phyloP scores from a whole-genome alignment of 2,797 vertebrate species.

The Nothura maculosa region DNA sequence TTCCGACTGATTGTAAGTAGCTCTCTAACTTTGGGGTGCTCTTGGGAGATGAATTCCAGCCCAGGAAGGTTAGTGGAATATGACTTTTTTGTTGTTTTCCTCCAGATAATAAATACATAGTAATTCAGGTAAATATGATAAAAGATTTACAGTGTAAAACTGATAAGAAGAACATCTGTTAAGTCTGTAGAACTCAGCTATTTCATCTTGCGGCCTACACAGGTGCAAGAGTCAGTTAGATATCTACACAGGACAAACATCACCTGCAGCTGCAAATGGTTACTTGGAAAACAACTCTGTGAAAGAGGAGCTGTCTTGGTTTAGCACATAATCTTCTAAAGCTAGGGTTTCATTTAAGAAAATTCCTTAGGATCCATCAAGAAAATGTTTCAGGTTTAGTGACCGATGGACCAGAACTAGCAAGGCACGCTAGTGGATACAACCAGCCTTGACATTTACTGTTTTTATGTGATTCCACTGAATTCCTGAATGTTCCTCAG shows the following conservation, averaged over 20 bases:
- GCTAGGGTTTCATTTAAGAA: background rate
- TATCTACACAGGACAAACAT: background rate
- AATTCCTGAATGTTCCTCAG: background rate
- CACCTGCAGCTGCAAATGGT: background rate
- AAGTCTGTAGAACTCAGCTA: background rate
- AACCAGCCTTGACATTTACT: background rate
- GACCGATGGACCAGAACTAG: background rate
- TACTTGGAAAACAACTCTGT: background rate
- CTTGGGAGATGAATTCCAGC: background rate
- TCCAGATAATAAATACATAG: background rate
- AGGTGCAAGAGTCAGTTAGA: constrained; percentile 17
- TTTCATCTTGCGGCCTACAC: background rate
- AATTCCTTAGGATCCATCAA: background rate
- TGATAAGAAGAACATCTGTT: background rate
- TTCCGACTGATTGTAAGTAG: background rate
- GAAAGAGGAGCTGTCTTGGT: background rate
- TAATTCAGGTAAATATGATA: background rate
- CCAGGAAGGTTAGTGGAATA: background rate
- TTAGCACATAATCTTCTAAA: background rate
- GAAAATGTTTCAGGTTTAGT: background rate
- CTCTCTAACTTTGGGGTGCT: background rate
- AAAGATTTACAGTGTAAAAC: background rate
- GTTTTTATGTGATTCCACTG: background rate
- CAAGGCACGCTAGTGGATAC: background rate
- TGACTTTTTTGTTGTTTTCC: background rate